Evolutionary conservation across 2,888 invertebrate species (phyloP), one percentile per base, ranked within the genome.

Genomic region (Pterostichus madidus): DNA sequence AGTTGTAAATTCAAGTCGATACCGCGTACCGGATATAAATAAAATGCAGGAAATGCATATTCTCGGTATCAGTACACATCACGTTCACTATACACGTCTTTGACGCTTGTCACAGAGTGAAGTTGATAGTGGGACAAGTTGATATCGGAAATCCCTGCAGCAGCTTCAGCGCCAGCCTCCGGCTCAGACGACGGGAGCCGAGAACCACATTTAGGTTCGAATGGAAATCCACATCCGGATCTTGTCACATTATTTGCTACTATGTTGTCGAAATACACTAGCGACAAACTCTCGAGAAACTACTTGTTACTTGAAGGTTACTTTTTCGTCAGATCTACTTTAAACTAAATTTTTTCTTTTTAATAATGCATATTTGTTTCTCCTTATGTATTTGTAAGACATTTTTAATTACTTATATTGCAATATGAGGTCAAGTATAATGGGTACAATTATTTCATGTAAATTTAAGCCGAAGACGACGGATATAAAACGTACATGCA

Each of bases 11-110:
- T 64, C 35, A 64, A 64, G 35, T 64, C 32, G 35, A 8, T 39
- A 49, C 13, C 49, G 5, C 0, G n/a, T 64, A 10, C 32, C 13
- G 64, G 64, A 35, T 64, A 35, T 64, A 64, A 64, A 64, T 64
- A 64, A 64, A 64, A 64, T 64, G 64, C 35, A 64, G 64, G 35
- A 64, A 35, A 64, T 64, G 64, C 64, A 64, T 64, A 64, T 64
- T 35, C 35, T 11, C 35, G 64, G 64, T 64, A 64, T 64, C 64
- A 35, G 31, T 13, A n/a, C 56, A 56, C 64, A 64, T n/a, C 64
- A 13, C 32, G 64, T 64, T 49, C 49, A 5, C 39, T 39, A n/a
- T 49, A 10, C 64, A 10, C 13, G n/a, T 64, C 64, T 64, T 64
- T 64, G 64, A 64, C 64, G 64, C 64, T 64, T 64, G 64, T 64